Base-by-base conservation (phyloP, 2,888 invertebrate species). In the Bedellia somnulentella region DNA sequence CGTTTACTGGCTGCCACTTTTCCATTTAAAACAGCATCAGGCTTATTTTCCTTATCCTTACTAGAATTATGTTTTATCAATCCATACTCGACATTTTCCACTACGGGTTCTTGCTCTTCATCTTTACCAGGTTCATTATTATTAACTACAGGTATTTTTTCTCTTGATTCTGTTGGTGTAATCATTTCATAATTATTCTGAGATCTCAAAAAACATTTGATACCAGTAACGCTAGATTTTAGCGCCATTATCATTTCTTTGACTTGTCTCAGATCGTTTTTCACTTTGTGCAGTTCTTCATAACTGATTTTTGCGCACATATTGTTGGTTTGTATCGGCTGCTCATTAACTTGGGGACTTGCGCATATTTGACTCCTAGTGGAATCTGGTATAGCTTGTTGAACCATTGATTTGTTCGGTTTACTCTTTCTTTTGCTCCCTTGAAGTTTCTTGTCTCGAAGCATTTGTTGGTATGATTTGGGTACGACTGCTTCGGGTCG, bases 401-500 rank as follows among this genome's bases (percentile, higher is more conserved):
- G 12, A 11, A 15, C 11, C 22, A 11, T 24, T 9, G 15, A 14
- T 12, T 24, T 26, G 18, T 17, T 33, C 15, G 13, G 24, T 5
- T 6, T 21, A 23, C 35, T 35, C 27, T 35, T 35, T 36, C 45
- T 24, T 32, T 38, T 41, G 42, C 43, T 34, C 47, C 43, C 45
- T 56, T 48, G 8, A 40, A n/a, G n/a, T n/a, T n/a, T n/a, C n/a
- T n/a, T n/a, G n/a, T n/a, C n/a, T n/a, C n/a, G n/a, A n/a, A n/a
- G n/a, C n/a, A n/a, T n/a, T n/a, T n/a, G n/a, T n/a, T n/a, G n/a
- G n/a, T 42, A 32, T 3, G 29, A 13, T 15, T 51, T 52, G 2
- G 55, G 54, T 33, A 52, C 43, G 9, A 62, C 43, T 5, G 58
- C 50, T 24, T 49, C 57, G 1, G 53, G 55, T 43, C 57, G 51